Evolutionary conservation across 2,113 vertebrate species (phyloP), one percentile per base, ranked within the genome.

Genomic region (Xiphias gladius): DNA sequence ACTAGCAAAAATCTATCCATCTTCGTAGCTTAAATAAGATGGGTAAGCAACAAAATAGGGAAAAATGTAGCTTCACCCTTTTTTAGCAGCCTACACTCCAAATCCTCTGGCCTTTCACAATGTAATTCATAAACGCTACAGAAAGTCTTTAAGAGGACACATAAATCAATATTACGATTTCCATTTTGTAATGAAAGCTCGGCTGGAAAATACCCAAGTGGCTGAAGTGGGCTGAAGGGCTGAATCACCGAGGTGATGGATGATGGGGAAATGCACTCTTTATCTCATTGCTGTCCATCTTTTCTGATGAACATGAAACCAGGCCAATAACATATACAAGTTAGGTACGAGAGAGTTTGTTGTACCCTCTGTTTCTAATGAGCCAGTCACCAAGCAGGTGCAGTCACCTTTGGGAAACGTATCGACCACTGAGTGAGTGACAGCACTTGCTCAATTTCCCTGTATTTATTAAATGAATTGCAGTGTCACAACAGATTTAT

Each of bases 91-190:
- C 39, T 28, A 17, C 11, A 14, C 61, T 74, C 26, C 48, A 46
- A 12, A 73, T 76, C 50, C 14, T 61, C 35, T 64, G 46, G 50
- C 39, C 65, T 83, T 86, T 78, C 11, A 63, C 70, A 80, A 79
- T 84, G 35, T 72, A 65, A 89, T 86, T 90, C 71, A 89, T 73
- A 79, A 83, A 84, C 24, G 14, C 50, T 48, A 74, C 75, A 69
- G 26, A 55, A 75, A 71, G 76, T 82, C 54, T 87, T 80, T 81
- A 79, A 64, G 82, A 77, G 65, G 76, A 83, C 70, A 71, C 50
- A 75, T 81, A 71, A 80, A 89, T 92, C 83, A 86, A 83, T 87
- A 82, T 54, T 32, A 71, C 50, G 57, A 69, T 76, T 84, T 76
- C 71, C 39, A 80, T 72, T 83, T 83, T 59, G 73, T 69, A 61